phyloP scores from a whole-genome alignment of 2,113 vertebrate species.

The Bubo scandiacus region DNA sequence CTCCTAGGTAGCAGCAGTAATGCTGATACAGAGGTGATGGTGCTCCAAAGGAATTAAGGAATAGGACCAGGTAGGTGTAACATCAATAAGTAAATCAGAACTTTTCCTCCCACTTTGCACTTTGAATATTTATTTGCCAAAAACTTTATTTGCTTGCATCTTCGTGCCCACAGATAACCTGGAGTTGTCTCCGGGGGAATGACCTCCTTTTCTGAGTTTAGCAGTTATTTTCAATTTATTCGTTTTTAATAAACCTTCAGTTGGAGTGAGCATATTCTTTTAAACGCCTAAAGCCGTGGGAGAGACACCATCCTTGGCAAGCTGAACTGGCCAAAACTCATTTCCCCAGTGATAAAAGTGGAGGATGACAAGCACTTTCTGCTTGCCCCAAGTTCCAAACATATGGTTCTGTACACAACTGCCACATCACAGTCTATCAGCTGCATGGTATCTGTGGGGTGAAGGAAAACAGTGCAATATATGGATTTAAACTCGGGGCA shows the following conservation, averaged over 20 bases:
- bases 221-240: not conserved
- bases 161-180: not conserved
- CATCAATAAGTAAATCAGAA: not conserved
- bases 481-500: not conserved
- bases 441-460: accelerated
- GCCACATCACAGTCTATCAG: too few relatives aligned
- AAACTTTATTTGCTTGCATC: not conserved
- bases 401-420: accelerated
- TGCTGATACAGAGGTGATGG: not conserved
- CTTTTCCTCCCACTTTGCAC: not conserved
- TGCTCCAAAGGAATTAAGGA: not conserved
- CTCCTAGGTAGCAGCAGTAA: not conserved
- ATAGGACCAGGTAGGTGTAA: not conserved
- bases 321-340: not conserved
- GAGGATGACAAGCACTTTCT: not conserved
- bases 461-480: not conserved
- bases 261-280: not conserved
- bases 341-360: not conserved
- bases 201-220: not conserved
- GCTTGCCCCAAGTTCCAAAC: not conserved
- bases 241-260: not conserved
- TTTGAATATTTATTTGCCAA: not conserved
- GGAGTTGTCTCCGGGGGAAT: not conserved
- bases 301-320: not conserved
- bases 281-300: not conserved